phyloP scores from a whole-genome alignment of 2,888 invertebrate species.

The Rhimphoctona megacephalus region DNA sequence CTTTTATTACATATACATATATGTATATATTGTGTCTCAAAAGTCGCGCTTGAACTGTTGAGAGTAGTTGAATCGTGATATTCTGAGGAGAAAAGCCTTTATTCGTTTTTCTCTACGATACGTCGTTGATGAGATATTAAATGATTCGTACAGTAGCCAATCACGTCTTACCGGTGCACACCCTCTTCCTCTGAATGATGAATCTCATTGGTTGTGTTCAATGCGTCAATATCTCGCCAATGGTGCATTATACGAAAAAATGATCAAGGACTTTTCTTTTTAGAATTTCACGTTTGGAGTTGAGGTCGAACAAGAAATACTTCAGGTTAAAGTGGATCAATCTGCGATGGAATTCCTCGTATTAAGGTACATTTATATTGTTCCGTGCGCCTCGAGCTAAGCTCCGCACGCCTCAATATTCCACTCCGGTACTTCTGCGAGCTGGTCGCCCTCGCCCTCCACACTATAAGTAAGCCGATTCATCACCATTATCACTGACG shows the following conservation, averaged over 20 bases:
- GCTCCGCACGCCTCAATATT: conserved; percentile 64
- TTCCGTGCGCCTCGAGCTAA: conserved; percentile 60
- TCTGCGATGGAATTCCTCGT: conserved; percentile 17
- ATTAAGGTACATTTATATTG: conserved; percentile 19
- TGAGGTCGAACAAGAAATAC: neutral
- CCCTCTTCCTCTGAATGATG: too few relatives aligned
- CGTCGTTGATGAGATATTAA: too few relatives aligned
- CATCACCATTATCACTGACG: conserved; percentile 82
- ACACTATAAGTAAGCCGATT: conserved; percentile 77
- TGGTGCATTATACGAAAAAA: too few relatives aligned
- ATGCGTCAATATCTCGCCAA: too few relatives aligned
- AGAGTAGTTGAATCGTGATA: neutral
- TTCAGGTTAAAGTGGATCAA: neutral
- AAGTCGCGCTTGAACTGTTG: neutral
- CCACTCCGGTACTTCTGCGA: conserved; percentile 57
- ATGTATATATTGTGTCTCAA: conserved; percentile 15
- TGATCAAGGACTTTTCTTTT: neutral
- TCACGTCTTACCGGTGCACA: too few relatives aligned
- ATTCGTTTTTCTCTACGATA: too few relatives aligned
- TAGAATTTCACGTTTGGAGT: neutral
- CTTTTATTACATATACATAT: conserved; percentile 28
- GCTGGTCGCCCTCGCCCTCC: conserved; percentile 45
- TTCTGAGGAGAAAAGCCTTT: neutral
- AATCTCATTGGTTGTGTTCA: too few relatives aligned
- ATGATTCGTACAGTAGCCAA: too few relatives aligned